Percentiles rank a stretch among this genome's conserved stretches.
Evolutionary conservation across 2,888 invertebrate species (phyloP).

Genomic region (Anodontia alba): DNA sequence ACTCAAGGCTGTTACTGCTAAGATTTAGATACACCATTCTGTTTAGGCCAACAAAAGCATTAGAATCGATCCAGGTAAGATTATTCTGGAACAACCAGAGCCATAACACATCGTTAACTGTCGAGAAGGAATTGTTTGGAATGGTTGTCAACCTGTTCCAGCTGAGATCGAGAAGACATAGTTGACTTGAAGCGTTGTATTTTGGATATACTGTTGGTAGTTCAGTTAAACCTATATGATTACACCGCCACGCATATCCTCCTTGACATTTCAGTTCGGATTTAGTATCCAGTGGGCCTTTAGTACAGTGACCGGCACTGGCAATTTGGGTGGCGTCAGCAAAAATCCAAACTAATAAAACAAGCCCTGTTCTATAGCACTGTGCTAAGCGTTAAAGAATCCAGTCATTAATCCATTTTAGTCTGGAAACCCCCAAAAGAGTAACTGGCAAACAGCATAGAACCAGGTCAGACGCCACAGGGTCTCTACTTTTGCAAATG

Average conservation of each 20-base stretch:
- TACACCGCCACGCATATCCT: background rate
- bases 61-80: conserved; percentile 1
- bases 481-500: too few species aligned
- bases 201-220: background rate
- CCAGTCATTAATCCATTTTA: too few species aligned
- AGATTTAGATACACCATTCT: conserved; percentile 28
- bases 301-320: too few species aligned
- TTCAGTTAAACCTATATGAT: background rate
- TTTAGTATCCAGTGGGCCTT: background rate
- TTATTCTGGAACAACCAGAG: background rate
- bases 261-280: background rate
- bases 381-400: too few species aligned
- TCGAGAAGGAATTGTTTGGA: background rate
- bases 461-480: too few species aligned
- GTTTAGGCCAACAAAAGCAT: conserved; percentile 22
- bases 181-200: background rate
- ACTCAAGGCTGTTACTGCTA: conserved; percentile 18
- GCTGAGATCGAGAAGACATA: conserved; percentile 27
- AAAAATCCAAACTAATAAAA: too few species aligned
- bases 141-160: conserved; percentile 1
- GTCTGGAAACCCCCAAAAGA: too few species aligned
- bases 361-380: too few species aligned
- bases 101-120: background rate
- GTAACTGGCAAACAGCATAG: too few species aligned
- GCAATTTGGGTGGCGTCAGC: too few species aligned